These are phyloP conservation scores for Notamacropus eugenii DNA, from an alignment of 2,797 vertebrate genomes.

Conservation along the genomic window DNA sequence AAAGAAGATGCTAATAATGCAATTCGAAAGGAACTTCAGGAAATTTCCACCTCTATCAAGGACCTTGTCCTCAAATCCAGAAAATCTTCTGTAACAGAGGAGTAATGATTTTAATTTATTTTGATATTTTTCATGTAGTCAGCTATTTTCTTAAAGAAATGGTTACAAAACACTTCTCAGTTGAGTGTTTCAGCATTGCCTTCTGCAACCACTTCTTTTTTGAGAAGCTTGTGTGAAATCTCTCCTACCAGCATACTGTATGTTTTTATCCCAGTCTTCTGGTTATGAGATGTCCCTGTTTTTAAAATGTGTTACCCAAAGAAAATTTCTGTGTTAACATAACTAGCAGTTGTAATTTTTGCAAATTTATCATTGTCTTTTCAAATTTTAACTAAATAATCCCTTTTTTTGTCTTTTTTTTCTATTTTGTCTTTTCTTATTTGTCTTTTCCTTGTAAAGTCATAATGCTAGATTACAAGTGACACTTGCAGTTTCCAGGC, in stretches of 20 bases:
- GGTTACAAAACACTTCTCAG: conserved; percentile 15
- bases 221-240: neutral
- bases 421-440: conserved; percentile 29
- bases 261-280: neutral
- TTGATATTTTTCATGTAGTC: conserved; percentile 7
- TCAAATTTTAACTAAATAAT: conserved; percentile 55
- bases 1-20: conserved; percentile 82
- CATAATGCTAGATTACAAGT: conserved; percentile 54
- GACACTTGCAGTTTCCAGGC: conserved; percentile 6
- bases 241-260: neutral
- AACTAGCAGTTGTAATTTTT: conserved; percentile 32
- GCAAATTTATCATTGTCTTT: conserved; percentile 59
- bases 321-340: conserved; percentile 34
- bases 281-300: conserved; percentile 48
- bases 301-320: conserved; percentile 47
- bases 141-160: conserved; percentile 34
- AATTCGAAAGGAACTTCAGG: conserved; percentile 88
- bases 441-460: conserved; percentile 26
- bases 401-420: conserved; percentile 50
- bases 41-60: conserved; percentile 90
- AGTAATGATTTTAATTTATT: conserved; percentile 81
- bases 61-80: conserved; percentile 91
- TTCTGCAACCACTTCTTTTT: neutral
- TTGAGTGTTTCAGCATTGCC: neutral
- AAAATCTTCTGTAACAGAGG: conserved; percentile 90